Conservation (phyloP, 2,797 vertebrate species). For the Rhinella marina region DNA sequence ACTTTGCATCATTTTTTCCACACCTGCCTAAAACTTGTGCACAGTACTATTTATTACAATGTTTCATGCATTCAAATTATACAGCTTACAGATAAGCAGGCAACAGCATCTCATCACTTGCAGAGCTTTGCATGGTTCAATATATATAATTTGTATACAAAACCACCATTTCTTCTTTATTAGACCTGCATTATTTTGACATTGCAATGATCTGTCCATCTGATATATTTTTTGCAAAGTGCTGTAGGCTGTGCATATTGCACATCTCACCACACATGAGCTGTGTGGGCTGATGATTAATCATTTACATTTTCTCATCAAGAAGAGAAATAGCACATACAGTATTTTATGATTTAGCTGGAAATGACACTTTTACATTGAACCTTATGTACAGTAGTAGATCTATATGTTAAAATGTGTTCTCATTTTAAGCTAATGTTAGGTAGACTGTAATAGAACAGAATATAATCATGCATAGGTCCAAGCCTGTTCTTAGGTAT, state of each 20-base stretch:
- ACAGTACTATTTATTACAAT: too few relatives aligned
- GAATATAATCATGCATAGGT: background rate
- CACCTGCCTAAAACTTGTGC: too few relatives aligned
- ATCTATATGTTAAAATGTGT: background rate
- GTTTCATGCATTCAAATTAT: too few relatives aligned
- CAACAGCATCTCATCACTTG: slow-evolving; percentile 19
- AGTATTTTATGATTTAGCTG: background rate
- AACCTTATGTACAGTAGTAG: background rate
- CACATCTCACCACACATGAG: slow-evolving; percentile 48
- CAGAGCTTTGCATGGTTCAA: slow-evolving; percentile 4
- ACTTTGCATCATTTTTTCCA: too few relatives aligned
- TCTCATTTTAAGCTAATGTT: background rate
- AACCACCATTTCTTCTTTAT: slow-evolving; percentile 23
- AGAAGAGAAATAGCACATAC: slow-evolving; percentile 8
- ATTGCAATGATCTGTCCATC: slow-evolving; percentile 36
- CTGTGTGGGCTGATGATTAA: slow-evolving; percentile 18
- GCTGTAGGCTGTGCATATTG: slow-evolving; percentile 37
- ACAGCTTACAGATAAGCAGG: background rate
- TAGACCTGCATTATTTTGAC: background rate
- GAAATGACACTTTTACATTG: slow-evolving; percentile 21
- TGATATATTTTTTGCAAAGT: slow-evolving; percentile 36
- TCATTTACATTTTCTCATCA: slow-evolving; percentile 33
- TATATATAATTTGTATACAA: slow-evolving; percentile 14
- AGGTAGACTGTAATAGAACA: background rate
- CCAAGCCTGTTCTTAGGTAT: background rate